These are phyloP conservation scores for Tichodroma muraria DNA, from an alignment of 2,113 vertebrate genomes.

Conservation along the genomic window DNA sequence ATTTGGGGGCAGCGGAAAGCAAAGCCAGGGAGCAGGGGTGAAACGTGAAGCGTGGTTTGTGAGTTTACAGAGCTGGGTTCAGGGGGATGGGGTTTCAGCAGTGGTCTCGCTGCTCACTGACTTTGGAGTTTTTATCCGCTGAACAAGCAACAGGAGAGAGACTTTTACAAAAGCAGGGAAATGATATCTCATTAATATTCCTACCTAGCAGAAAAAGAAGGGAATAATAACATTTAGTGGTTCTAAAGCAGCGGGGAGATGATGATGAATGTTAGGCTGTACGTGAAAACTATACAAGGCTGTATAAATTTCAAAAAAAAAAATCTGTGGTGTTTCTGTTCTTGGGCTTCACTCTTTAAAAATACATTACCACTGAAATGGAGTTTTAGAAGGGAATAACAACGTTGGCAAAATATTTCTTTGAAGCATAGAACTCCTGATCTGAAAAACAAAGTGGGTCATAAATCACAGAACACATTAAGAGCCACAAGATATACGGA, in stretches of 20 bases:
- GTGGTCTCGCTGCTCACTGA: neutral
- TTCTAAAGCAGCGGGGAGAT: conserved; percentile 23
- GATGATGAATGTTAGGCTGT: conserved; percentile 10
- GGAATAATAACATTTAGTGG: neutral
- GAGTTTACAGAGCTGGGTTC: neutral
- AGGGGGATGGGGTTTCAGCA: neutral
- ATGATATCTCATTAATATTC: conserved; percentile 14
- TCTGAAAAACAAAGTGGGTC: neutral
- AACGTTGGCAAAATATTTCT: neutral
- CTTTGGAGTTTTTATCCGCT: neutral
- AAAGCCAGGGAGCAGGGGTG: neutral
- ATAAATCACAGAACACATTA: neutral
- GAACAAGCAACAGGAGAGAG: neutral
- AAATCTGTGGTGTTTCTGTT: neutral
- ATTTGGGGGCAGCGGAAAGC: neutral
- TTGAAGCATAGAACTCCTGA: neutral
- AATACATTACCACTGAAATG: neutral
- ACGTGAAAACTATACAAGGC: neutral
- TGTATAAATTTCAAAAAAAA: neutral
- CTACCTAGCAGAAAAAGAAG: neutral
- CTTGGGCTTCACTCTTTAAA: conserved; percentile 21
- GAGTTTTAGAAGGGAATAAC: neutral
- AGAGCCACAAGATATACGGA: neutral
- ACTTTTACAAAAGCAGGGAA: neutral
- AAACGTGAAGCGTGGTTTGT: neutral